Percentiles rank a stretch among this genome's conserved stretches.
phyloP scores from a whole-genome alignment of 2,888 invertebrate genomes.

The Pinctada fucata region DNA sequence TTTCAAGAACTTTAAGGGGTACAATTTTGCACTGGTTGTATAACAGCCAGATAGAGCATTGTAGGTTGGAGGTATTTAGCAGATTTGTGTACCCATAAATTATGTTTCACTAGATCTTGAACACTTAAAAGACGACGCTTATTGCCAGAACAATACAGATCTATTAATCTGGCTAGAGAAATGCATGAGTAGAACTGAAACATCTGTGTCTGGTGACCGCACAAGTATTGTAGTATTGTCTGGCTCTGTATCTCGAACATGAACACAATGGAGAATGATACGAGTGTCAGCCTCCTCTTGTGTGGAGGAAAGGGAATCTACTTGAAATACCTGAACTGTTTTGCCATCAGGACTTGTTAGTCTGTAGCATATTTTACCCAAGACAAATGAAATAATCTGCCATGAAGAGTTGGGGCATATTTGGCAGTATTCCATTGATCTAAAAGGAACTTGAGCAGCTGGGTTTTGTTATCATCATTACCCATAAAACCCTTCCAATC shows the following conservation, averaged over 20 bases:
- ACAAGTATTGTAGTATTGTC: too few species aligned
- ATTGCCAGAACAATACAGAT: too few species aligned
- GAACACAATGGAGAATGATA: neutral
- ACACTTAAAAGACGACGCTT: too few species aligned
- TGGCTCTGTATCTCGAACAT: too few species aligned
- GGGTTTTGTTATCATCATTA: conserved; percentile 37
- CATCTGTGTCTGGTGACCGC: neutral
- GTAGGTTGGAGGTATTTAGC: conserved; percentile 21
- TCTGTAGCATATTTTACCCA: too few species aligned
- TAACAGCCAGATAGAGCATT: conserved; percentile 33
- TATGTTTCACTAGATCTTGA: too few species aligned
- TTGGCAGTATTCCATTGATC: neutral
- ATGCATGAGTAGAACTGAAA: too few species aligned
- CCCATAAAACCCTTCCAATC: conserved; percentile 35
- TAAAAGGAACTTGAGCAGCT: conserved; percentile 16
- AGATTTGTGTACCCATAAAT: too few species aligned
- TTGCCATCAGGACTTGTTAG: too few species aligned
- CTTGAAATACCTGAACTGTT: too few species aligned
- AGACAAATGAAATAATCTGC: neutral
- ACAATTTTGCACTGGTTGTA: conserved; percentile 25
- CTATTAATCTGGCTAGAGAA: too few species aligned
- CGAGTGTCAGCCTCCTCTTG: neutral
- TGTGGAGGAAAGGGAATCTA: too few species aligned
- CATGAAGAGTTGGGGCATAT: neutral
- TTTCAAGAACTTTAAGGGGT: conserved; percentile 3